Base-by-base conservation (phyloP, 1,140 invertebrate genomes). In the Thaumetopoea pityocampa region DNA sequence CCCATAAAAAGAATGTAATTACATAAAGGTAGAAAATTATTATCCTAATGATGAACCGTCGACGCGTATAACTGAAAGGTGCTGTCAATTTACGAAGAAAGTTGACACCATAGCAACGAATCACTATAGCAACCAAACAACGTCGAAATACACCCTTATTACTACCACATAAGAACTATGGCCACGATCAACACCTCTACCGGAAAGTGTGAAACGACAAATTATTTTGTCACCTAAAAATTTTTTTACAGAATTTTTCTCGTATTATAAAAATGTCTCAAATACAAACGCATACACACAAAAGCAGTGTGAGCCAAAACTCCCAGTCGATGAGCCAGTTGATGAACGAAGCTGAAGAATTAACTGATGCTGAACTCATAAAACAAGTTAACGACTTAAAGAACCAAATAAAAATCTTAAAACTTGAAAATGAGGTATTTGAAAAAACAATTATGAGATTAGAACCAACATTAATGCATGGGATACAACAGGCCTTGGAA, bases 361-460 rank as follows among this genome's bases (percentile, higher is more conserved):
- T 83, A 3, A 64, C 66, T 0, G 76, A 85, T 20, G 48, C 56
- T 0, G 77, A 82, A 33, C 51, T 85, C 2, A 48, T 74, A 5
- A 76, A 73, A 38, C 55, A 64, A 49, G 68, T 85, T 0, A 65
- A 53, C 24, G 67, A 77, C 4, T 30, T 81, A 1, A 78, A 74
- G 19, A 55, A 63, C 0, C 66, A 78, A 37, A 69, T 82, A 23
- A 64, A 61, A 37, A 29, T 81, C 0, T 29, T 81, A 0, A 49
- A 23, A 1, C 35, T 85, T 1, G 83, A 85, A 47, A 85, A 85
- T 38, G 80, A 82, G 41, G 65, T 85, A 5, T 44, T 85, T 1
- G 83, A 85, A 42, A 62, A 51, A 4, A 71, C 69, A 4, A 84
- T 85, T 7, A 41, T 69, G 51, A 71, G 78, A 30, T 29, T 85